Conservation (phyloP, 35 echinoderm and acorn worm species). For the Eucidaris tribuloides region DNA sequence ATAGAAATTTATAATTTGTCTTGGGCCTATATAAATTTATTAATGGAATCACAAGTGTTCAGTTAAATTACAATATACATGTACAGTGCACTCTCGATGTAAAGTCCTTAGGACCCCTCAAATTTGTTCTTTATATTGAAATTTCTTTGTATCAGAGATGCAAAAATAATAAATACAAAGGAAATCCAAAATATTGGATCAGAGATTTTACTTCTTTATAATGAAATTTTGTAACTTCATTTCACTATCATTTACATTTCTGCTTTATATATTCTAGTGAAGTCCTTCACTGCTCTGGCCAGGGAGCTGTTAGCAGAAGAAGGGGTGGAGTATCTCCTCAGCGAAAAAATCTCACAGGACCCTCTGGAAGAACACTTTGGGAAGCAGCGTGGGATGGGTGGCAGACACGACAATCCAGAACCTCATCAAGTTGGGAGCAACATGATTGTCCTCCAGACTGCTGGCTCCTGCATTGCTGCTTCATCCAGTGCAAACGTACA, state of each 20-base stretch:
- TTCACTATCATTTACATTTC: neutral
- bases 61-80: too few species aligned
- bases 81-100: too few species aligned
- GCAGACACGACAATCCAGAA: constrained; percentile 49
- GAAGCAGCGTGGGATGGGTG: constrained; percentile 39
- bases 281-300: constrained; percentile 34
- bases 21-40: too few species aligned
- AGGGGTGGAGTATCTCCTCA: constrained; percentile 33
- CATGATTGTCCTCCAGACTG: too few species aligned
- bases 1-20: too few species aligned
- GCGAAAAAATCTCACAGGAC: constrained; percentile 64
- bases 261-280: constrained; percentile 41
- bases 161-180: neutral
- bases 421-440: too few species aligned
- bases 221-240: neutral
- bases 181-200: neutral
- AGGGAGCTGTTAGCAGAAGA: constrained; percentile 16
- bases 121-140: too few species aligned
- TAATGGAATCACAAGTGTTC: too few species aligned
- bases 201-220: neutral
- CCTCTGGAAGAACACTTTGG: constrained; percentile 62
- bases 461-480: too few species aligned
- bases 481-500: too few species aligned
- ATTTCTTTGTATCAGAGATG: too few species aligned
- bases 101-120: too few species aligned